These are phyloP conservation scores for Heliornis fulica DNA, from an alignment of 2,113 vertebrate species.

Conservation along the genomic window DNA sequence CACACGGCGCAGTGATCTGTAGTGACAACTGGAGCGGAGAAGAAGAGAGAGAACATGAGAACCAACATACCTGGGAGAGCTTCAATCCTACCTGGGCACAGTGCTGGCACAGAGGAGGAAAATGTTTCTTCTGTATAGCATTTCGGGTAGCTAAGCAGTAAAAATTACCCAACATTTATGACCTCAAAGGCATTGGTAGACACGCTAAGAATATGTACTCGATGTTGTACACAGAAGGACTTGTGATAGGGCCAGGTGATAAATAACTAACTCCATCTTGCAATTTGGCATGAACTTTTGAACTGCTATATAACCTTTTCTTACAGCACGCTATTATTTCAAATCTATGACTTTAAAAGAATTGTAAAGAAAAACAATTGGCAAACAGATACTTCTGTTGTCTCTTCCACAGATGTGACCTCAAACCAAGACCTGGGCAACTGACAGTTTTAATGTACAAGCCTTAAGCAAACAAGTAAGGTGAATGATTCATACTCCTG, in stretches of 20 bases:
- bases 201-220: neutral
- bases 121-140: neutral
- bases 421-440: neutral
- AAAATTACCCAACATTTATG: neutral
- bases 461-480: neutral
- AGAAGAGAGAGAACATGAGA: neutral
- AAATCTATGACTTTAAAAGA: neutral
- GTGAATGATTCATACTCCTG: neutral
- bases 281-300: neutral
- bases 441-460: neutral
- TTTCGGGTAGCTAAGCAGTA: neutral
- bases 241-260: neutral
- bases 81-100: neutral
- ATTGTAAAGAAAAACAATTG: neutral
- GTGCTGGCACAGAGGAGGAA: neutral
- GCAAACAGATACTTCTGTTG: neutral
- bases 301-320: neutral
- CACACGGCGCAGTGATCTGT: constrained; percentile 46
- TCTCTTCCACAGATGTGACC: neutral
- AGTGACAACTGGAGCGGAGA: constrained; percentile 60
- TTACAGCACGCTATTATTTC: neutral
- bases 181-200: neutral
- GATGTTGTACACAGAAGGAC: neutral
- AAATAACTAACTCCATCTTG: neutral
- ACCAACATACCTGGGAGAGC: neutral